phyloP scores from a whole-genome alignment of 2,888 invertebrate species.

The Euclidia mi region DNA sequence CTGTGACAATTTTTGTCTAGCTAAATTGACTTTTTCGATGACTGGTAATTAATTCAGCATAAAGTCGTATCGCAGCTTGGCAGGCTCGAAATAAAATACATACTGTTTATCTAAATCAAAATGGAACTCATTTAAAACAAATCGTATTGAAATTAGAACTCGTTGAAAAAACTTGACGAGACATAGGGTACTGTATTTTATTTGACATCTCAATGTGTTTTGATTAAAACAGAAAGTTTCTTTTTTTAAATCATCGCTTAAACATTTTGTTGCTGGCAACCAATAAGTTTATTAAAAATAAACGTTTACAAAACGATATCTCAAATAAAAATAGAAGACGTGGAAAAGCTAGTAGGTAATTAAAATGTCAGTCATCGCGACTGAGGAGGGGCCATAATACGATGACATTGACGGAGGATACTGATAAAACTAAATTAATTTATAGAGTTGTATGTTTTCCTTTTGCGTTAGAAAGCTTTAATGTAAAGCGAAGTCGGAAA shows the following conservation, averaged over 20 bases:
- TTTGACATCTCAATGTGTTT: too few species aligned
- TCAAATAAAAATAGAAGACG: slow-evolving; percentile 60
- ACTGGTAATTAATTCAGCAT: too few species aligned
- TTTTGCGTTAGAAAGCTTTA: slow-evolving; percentile 8
- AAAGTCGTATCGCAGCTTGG: too few species aligned
- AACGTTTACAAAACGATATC: slow-evolving; percentile 43
- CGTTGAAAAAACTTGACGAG: not conserved
- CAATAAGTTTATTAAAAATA: slow-evolving; percentile 11
- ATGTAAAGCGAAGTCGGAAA: not conserved
- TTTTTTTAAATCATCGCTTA: not conserved
- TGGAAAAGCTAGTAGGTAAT: slow-evolving; percentile 63
- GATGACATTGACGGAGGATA: slow-evolving; percentile 66
- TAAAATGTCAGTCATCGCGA: slow-evolving; percentile 67
- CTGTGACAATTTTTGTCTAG: too few species aligned
- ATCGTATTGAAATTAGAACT: not conserved
- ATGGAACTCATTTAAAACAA: not conserved
- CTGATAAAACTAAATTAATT: slow-evolving; percentile 67
- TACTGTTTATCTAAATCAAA: not conserved
- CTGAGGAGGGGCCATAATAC: slow-evolving; percentile 57
- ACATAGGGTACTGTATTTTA: not conserved
- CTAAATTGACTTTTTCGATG: too few species aligned
- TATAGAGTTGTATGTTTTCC: slow-evolving; percentile 41
- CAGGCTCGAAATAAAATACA: too few species aligned
- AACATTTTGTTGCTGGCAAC: not conserved
- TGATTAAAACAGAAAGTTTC: too few species aligned